Evolutionary conservation across 2,113 vertebrate species (phyloP).

Genomic region (Dolichotis patagonum): DNA sequence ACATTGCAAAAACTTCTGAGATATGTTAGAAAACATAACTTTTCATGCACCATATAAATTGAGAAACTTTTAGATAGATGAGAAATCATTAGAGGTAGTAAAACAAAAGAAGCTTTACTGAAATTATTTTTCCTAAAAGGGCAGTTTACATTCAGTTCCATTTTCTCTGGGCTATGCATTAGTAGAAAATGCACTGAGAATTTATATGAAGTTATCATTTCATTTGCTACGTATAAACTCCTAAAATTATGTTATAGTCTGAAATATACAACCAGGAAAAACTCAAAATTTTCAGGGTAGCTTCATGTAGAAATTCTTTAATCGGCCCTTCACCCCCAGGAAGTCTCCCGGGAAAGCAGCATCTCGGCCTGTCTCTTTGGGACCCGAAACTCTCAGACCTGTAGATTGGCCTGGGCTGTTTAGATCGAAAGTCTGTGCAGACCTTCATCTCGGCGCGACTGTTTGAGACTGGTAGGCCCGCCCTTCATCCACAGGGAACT

Average conservation of each 20-base stretch:
- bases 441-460: too few species aligned
- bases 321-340: too few species aligned
- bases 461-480: too few species aligned
- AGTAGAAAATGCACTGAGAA: not conserved
- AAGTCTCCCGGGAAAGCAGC: too few species aligned
- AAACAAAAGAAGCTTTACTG: not conserved
- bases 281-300: not conserved
- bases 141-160: not conserved
- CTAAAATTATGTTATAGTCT: not conserved
- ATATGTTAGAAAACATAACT: not conserved
- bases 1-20: not conserved
- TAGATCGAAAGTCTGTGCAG: too few species aligned
- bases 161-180: not conserved
- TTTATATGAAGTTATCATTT: not conserved
- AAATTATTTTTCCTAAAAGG: not conserved
- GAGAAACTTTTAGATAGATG: not conserved
- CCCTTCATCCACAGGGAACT: too few species aligned
- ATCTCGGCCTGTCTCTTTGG: too few species aligned
- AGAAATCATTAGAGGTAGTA: not conserved
- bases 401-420: too few species aligned
- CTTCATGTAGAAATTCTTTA: too few species aligned
- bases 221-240: not conserved
- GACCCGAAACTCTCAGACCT: too few species aligned
- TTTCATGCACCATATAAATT: slow-evolving; percentile 2
- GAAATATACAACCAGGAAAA: not conserved